Evolutionary conservation across 2,888 invertebrate species (phyloP), one percentile per base, ranked within the genome.

Genomic region (Acronicta aceris): DNA sequence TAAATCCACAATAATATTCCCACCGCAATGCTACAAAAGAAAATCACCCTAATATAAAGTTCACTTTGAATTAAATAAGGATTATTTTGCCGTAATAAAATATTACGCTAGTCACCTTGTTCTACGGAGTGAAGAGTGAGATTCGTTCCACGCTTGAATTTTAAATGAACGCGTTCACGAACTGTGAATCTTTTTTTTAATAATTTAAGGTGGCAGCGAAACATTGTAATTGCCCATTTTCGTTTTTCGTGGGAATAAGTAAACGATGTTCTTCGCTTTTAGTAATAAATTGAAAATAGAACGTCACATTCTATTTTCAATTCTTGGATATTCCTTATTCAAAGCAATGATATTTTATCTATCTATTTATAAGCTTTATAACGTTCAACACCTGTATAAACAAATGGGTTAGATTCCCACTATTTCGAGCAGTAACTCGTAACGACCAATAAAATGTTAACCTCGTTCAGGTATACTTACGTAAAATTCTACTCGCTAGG

Each of bases 91-190:
- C 47, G 38, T 48, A 21, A 56, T 52, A 55, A 56, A 65, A 59
- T 66, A 52, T 47, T 42, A 16, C 46, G 42, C 57, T 71, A 21
- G 21, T 21, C 21, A 21, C 21, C 21, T 75, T 78, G 79, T 74
- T 74, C 51, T 58, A 70, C 50, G 64, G 48, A 70, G 56, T 27
- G 45, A 71, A 46, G 45, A 65, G 41, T 52, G 10, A 74, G 79
- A 77, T 81, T 84, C 75, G 68, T 76, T 76, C 64, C 59, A 65
- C 55, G 59, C 59, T 59, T 73, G 78, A 84, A 85, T 84, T 84
- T 84, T 79, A 78, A 84, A 85, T 80, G 75, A 73, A 69, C 42
- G 45, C 38, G n/a, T 49, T 49, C 25, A 61, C 51, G 54, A 54
- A 17, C 41, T 41, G 54, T 60, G 50, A 73, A 48, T 48, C 25